Evolutionary conservation across 2,888 invertebrate genomes (phyloP), one percentile per base, ranked within the genome.

Genomic region (Pachydiplax longipennis): DNA sequence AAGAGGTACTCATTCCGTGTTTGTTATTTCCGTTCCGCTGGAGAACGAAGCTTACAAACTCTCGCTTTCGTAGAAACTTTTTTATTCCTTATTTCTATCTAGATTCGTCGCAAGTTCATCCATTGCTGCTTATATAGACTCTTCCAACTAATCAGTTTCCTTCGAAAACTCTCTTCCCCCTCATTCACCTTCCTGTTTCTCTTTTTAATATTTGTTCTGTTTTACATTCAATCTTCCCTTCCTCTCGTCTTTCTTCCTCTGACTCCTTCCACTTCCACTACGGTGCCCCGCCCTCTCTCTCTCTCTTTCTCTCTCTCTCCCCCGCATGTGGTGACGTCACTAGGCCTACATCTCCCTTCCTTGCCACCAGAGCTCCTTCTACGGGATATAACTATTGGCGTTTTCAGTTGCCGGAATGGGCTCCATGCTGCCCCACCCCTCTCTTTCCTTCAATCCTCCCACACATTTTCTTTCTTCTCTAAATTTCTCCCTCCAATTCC

Each of bases 381-480:
- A 87, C 87, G 87, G 87, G 87, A 87, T 87, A 87, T 87, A 58
- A 87, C 87, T 87, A 87, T 87, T 87, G 87, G 87, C 87, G 87
- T 87, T 87, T 87, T 87, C 87, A 61, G 87, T 87, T 87, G 87
- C 87, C 87, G 87, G 87, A 87, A 87, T 87, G 87, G 87, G 58
- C 35, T 58, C 87, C 61, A 25, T 58, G 61, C 53, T 53, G 44
- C 44, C 81, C n/a, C 81, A 22, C 83, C 58, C 58, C 35, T 22
- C 61, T 35, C 61, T 18, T 35, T 91, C 83, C 90, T 80, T 90
- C 91, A 91, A 65, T 91, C 91, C 91, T 92, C 92, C 91, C 91
- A 91, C 91, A 91, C 91, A 91, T 91, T 91, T 35, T 61, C 91
- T 87, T 90, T 65, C 81, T 90, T 90, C n/a, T 82, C 90, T 48